Percentiles rank a stretch among this genome's conserved stretches.
These are phyloP conservation scores for Rachycentron canadum DNA, from an alignment of 2,797 vertebrate genomes.

Conservation along the genomic window DNA sequence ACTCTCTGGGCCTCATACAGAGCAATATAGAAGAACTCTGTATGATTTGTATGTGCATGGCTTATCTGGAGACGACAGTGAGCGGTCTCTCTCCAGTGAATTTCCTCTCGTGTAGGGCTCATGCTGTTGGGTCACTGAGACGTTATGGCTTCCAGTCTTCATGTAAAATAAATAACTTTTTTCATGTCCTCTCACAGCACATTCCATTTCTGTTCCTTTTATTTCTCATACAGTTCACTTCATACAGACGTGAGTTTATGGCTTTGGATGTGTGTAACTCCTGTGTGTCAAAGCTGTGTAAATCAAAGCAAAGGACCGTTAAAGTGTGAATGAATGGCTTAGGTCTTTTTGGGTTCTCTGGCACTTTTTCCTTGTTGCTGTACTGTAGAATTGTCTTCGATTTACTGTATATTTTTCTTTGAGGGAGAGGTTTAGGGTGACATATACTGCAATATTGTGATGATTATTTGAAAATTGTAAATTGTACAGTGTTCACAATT, in stretches of 20 bases:
- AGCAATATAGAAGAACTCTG: conserved; percentile 64
- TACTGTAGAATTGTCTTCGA: conserved; percentile 83
- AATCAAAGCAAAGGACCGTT: conserved; percentile 66
- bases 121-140: conserved; percentile 48
- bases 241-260: conserved; percentile 49
- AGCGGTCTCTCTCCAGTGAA: conserved; percentile 43
- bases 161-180: conserved; percentile 47
- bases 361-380: conserved; percentile 83
- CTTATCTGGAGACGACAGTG: conserved; percentile 65
- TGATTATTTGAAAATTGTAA: conserved; percentile 83
- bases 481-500: conserved; percentile 84
- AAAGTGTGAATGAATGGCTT: conserved; percentile 69
- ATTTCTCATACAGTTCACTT: conserved; percentile 49
- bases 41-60: conserved; percentile 79
- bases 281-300: conserved; percentile 63
- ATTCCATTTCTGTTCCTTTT: conserved; percentile 60
- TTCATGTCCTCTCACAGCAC: conserved; percentile 57
- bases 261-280: conserved; percentile 61
- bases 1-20: conserved; percentile 55
- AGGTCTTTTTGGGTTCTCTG: conserved; percentile 78
- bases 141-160: conserved; percentile 62
- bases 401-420: conserved; percentile 82
- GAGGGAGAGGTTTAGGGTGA: conserved; percentile 77
- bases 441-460: conserved; percentile 86
- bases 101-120: conserved; percentile 55